phyloP scores from a whole-genome alignment of 1,140 invertebrate species.

The Drosophila kepulauana region DNA sequence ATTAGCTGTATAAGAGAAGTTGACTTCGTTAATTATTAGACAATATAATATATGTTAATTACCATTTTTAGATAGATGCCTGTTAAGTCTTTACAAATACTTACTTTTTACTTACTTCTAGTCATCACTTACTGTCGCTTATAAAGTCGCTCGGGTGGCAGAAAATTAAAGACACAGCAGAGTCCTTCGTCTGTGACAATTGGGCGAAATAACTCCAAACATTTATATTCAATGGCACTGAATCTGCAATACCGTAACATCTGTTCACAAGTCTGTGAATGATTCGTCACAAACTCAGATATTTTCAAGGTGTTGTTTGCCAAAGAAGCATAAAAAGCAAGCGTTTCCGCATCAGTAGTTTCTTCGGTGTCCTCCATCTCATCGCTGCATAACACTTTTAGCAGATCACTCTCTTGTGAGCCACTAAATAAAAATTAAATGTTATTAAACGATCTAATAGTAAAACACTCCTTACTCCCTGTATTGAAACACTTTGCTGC shows the following conservation, averaged over 20 bases:
- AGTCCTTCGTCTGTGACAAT: conserved; percentile 92
- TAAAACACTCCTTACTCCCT: conserved; percentile 47
- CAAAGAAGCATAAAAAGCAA: background rate
- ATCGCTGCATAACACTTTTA: conserved; percentile 58
- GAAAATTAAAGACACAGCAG: conserved; percentile 92
- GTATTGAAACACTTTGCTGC: conserved; percentile 80
- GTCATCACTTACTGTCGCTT: conserved; percentile 84
- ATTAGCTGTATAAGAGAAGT: no score
- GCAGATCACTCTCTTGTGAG: conserved; percentile 50
- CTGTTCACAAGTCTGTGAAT: conserved; percentile 89
- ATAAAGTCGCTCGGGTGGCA: conserved; percentile 88
- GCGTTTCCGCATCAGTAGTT: conserved; percentile 2
- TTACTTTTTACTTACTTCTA: no score
- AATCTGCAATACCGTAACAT: conserved; percentile 89
- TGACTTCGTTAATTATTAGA: no score
- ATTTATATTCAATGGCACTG: conserved; percentile 87
- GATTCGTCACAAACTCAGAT: conserved; percentile 60
- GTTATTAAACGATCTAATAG: background rate
- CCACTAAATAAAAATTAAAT: conserved; percentile 34
- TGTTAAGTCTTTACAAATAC: no score
- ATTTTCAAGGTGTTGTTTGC: conserved; percentile 58
- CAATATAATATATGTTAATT: no score
- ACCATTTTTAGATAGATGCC: no score
- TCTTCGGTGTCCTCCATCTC: conserved; percentile 17
- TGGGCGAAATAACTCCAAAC: conserved; percentile 90